Percentiles rank a stretch among this genome's conserved stretches.
phyloP scores from a whole-genome alignment of 2,113 vertebrate species.

The Barnardius zonarius region DNA sequence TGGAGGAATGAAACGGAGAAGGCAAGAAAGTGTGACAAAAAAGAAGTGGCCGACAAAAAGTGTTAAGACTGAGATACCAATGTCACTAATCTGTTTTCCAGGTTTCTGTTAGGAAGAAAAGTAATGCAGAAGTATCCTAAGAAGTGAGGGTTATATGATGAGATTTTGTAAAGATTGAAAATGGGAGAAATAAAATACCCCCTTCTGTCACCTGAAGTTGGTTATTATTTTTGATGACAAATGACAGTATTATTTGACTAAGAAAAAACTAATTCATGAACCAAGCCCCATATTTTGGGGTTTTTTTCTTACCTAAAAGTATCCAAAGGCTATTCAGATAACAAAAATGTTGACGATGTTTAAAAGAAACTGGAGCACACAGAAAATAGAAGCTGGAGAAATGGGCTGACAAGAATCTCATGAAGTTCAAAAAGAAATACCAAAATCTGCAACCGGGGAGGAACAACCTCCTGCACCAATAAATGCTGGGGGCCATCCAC shows the following conservation, averaged over 20 bases:
- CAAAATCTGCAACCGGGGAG: background rate
- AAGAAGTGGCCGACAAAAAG: background rate
- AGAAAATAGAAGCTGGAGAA: background rate
- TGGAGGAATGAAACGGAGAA: background rate
- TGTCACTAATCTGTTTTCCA: background rate
- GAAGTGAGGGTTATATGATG: background rate
- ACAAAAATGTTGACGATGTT: background rate
- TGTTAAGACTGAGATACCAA: background rate
- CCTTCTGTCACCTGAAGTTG: background rate
- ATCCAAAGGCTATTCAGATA: slow-evolving; percentile 14
- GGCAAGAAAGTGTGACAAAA: background rate
- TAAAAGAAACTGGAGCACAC: background rate
- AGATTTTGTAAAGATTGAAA: background rate
- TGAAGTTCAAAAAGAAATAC: background rate
- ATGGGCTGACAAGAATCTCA: background rate
- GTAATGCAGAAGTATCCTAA: background rate
- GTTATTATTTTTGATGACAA: background rate
- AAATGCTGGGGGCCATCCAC: background rate
- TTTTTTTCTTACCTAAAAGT: background rate
- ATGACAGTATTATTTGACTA: background rate
- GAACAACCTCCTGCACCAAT: background rate
- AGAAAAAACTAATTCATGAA: background rate
- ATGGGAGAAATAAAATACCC: background rate
- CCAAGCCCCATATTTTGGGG: background rate
- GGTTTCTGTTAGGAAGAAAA: background rate